Percentiles rank a stretch among this genome's conserved stretches.
phyloP scores from a whole-genome alignment of 1,140 invertebrate genomes.

The Parasteatoda tepidariorum region DNA sequence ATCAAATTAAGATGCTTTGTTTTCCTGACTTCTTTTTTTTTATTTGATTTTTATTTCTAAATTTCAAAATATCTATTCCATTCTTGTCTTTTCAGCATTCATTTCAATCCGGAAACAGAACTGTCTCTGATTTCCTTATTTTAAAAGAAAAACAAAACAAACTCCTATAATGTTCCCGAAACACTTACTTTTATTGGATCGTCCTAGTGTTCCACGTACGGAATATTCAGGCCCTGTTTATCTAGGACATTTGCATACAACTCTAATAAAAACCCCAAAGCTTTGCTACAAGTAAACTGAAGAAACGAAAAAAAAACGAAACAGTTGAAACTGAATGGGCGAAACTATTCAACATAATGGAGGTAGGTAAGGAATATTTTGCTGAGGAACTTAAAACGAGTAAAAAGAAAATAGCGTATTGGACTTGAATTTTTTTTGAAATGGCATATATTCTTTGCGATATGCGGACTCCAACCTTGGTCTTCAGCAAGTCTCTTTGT shows the following conservation, averaged over 20 bases:
- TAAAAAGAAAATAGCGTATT: too few species aligned
- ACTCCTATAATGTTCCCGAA: constrained; percentile 29
- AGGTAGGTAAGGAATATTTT: constrained; percentile 35
- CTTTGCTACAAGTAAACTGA: constrained; percentile 24
- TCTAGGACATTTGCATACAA: constrained; percentile 32
- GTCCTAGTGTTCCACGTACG: constrained; percentile 31
- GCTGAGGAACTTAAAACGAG: too few species aligned
- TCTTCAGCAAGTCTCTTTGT: too few species aligned
- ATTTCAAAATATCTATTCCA: too few species aligned
- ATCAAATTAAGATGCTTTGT: too few species aligned
- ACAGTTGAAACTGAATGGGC: constrained; percentile 37
- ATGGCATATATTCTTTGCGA: too few species aligned
- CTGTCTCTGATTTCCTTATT: too few species aligned
- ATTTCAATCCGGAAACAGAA: constrained; percentile 1
- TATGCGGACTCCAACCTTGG: too few species aligned
- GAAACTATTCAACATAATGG: constrained; percentile 37
- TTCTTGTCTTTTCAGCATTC: constrained; percentile 43
- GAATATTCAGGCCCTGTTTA: constrained; percentile 20
- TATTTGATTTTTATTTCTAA: too few species aligned
- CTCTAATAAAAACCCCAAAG: constrained; percentile 21
- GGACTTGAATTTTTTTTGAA: too few species aligned
- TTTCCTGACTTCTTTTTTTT: too few species aligned
- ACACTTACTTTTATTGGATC: constrained; percentile 47
- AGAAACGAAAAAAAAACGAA: background rate
- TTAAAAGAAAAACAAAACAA: too few species aligned